These are phyloP conservation scores for rabbit (Oryctolagus cuniculus) DNA, from an alignment of 2,113 vertebrate species.

Conservation along the genomic window mOryCun1.1 NC_091451.1:12216501-12217000, in stretches of 20 bases:
- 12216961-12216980: slow-evolving; percentile 81
- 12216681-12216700: slow-evolving; percentile 7
- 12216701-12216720: slow-evolving; percentile 54
- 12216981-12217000: slow-evolving; percentile 77
- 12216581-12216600: too few relatives aligned
- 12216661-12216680: too few relatives aligned
- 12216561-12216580: too few relatives aligned
- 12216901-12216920: slow-evolving; percentile 78
- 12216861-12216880: slow-evolving; percentile 77
- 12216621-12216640: too few relatives aligned
- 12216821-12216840: slow-evolving; percentile 66
- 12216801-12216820: slow-evolving; percentile 55
- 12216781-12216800: slow-evolving; percentile 16
- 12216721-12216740: slow-evolving; percentile 47
- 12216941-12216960: slow-evolving; percentile 81
- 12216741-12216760: neutral
- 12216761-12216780: slow-evolving; percentile 22
- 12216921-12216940: slow-evolving; percentile 79
- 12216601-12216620: too few relatives aligned
- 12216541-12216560: too few relatives aligned
- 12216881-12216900: slow-evolving; percentile 81
- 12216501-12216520: too few relatives aligned
- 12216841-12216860: slow-evolving; percentile 73
- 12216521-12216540: too few relatives aligned
- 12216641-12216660: too few relatives aligned